phyloP scores from a whole-genome alignment of 2,113 vertebrate genomes.

The Prunella himalayana region DNA sequence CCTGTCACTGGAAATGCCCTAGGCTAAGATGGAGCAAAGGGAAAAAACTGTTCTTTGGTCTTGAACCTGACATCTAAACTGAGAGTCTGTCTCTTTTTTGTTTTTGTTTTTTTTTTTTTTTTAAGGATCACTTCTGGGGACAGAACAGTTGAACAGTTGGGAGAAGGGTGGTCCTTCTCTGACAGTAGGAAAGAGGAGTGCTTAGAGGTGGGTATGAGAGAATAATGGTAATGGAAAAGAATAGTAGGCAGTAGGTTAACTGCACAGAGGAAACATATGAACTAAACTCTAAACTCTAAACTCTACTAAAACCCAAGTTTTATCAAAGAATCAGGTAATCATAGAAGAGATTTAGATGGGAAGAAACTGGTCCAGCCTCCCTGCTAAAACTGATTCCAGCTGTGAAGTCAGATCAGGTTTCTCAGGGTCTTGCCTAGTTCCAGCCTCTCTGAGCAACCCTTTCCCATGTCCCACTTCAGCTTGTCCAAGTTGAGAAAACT shows the following conservation, averaged over 20 bases:
- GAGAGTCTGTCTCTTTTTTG: rapidly evolving
- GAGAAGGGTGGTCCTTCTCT: not conserved
- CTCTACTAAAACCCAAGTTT: not conserved
- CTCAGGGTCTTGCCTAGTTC: not conserved
- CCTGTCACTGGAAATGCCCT: not conserved
- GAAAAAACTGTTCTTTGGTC: not conserved
- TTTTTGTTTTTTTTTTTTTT: not conserved
- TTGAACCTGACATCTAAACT: not conserved
- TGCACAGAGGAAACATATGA: not conserved
- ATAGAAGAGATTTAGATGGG: not conserved
- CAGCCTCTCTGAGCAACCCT: not conserved
- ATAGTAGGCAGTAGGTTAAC: not conserved
- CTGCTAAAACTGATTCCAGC: not conserved
- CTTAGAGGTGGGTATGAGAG: not conserved
- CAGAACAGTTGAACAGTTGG: not conserved
- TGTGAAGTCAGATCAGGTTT: not conserved
- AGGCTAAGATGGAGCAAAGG: not conserved
- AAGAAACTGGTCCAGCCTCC: not conserved
- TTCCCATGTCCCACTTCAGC: not conserved
- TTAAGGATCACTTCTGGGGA: rapidly evolving
- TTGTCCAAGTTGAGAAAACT: not conserved
- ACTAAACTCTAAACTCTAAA: not conserved
- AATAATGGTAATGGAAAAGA: not conserved
- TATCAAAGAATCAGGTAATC: not conserved
- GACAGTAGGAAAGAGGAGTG: not conserved